Conservation (phyloP, 2,113 vertebrate genomes). For the Coracopsis vasa region DNA sequence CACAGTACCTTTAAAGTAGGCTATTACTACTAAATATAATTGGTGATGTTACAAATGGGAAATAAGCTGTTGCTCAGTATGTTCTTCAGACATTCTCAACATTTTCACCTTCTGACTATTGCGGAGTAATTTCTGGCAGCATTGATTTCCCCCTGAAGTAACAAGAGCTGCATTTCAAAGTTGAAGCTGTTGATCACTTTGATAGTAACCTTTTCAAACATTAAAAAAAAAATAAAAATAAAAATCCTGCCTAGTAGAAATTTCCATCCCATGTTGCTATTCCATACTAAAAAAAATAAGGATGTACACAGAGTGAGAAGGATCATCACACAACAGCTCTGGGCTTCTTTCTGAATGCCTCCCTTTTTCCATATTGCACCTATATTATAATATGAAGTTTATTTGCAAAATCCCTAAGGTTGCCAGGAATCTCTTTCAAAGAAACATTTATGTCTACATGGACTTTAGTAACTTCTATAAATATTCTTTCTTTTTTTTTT, state of each 20-base stretch:
- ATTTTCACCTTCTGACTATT: background rate
- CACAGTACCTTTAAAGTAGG: background rate
- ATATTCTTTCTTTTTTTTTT: background rate
- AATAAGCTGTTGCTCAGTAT: background rate
- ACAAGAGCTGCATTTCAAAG: background rate
- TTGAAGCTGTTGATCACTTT: background rate
- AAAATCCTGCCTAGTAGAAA: background rate
- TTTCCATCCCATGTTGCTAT: background rate
- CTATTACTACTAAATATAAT: background rate
- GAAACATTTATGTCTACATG: background rate
- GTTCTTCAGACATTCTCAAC: background rate
- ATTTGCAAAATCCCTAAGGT: background rate
- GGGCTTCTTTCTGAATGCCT: background rate
- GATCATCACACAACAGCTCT: background rate
- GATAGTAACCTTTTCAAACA: background rate
- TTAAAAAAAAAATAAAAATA: background rate
- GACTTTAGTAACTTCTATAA: background rate
- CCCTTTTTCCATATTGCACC: background rate
- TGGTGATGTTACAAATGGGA: background rate
- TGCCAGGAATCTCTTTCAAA: background rate
- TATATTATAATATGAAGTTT: background rate
- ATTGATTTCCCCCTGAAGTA: background rate
- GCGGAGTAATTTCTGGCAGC: background rate
- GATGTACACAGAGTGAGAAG: background rate
- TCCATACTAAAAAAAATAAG: background rate